A percentile compares a stretch with the other conserved stretches of the same genome.
These are phyloP conservation scores for Struthidea cinerea DNA, from an alignment of 2,113 vertebrate species.

Conservation along the genomic window DNA sequence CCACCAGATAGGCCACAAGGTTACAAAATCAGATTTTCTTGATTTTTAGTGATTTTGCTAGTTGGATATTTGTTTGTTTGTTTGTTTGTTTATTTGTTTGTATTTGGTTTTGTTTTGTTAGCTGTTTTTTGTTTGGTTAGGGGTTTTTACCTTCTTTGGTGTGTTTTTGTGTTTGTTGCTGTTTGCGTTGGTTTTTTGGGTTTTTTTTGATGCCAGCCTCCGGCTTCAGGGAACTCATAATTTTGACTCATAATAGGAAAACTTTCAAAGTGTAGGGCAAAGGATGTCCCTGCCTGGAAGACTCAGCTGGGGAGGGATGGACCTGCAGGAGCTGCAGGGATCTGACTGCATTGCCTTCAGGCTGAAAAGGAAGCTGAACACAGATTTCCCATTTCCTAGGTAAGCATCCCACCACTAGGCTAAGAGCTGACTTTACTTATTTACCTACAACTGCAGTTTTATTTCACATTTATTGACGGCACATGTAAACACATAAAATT, in stretches of 20 bases:
- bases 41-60: not conserved
- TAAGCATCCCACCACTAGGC: not conserved
- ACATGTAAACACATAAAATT: not conserved
- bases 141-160: not conserved
- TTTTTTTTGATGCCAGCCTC: not conserved
- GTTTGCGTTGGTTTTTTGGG: not conserved
- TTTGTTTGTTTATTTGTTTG: not conserved
- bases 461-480: not conserved
- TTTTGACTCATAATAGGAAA: not conserved
- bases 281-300: not conserved
- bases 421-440: not conserved
- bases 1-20: not conserved
- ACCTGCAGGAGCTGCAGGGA: fast-evolving
- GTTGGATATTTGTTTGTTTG: not conserved
- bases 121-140: not conserved
- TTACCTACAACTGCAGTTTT: not conserved
- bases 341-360: not conserved
- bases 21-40: not conserved
- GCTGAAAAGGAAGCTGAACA: not conserved
- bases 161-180: not conserved
- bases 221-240: not conserved
- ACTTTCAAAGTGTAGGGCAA: not conserved
- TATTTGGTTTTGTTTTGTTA: not conserved
- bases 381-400: not conserved
- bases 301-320: not conserved